Evolutionary conservation across 2,797 vertebrate genomes (phyloP).

Genomic region (Pyrrhura leucotis): DNA sequence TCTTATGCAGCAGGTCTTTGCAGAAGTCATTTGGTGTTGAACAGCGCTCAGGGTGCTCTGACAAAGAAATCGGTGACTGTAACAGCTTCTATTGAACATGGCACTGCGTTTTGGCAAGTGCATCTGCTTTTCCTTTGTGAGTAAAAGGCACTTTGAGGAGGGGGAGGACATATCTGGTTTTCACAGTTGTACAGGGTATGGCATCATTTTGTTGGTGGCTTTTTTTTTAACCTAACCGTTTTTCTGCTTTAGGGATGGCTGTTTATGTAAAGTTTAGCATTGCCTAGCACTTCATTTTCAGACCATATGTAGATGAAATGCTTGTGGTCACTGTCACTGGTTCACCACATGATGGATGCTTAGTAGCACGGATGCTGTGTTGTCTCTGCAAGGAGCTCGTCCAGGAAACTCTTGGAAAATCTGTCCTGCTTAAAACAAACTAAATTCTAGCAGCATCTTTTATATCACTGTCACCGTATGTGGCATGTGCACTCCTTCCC

Average conservation of each 20-base stretch:
- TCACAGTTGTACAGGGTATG: neutral
- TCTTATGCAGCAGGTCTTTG: neutral
- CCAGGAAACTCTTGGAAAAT: neutral
- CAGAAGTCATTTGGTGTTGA: neutral
- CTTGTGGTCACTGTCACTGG: slow-evolving; percentile 10
- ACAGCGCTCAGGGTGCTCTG: neutral
- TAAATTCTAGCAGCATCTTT: neutral
- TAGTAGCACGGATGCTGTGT: neutral
- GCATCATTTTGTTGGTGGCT: neutral
- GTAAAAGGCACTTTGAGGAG: neutral
- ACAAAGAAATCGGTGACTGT: neutral
- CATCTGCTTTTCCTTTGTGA: neutral
- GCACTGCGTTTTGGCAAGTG: neutral
- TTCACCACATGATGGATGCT: neutral
- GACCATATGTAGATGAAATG: neutral
- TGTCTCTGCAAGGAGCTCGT: neutral
- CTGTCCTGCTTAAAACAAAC: neutral
- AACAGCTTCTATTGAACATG: neutral
- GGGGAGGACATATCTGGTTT: neutral
- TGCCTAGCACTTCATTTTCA: neutral
- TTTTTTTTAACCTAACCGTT: neutral
- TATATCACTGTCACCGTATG: neutral
- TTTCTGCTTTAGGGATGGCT: neutral
- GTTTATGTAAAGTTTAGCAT: neutral
- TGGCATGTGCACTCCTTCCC: neutral